Evolutionary conservation across 2,888 invertebrate species (phyloP).

Genomic region (Drosophila testacea): DNA sequence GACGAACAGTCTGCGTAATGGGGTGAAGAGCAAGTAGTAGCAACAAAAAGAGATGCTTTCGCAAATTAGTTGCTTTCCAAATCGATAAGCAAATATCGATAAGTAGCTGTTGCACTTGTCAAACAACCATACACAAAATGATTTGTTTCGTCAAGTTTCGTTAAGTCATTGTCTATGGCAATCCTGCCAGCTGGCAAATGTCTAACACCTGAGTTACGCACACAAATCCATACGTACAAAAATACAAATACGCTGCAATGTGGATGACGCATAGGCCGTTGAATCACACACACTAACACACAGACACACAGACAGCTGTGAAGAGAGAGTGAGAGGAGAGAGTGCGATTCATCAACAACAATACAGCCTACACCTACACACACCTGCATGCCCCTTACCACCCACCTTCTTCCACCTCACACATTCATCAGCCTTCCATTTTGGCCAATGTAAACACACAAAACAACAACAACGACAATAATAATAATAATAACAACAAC

Average conservation of each 20-base stretch:
- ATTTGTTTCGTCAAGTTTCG: constrained; percentile 28
- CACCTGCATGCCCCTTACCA: constrained; percentile 31
- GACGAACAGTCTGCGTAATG: constrained; percentile 26
- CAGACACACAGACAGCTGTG: constrained; percentile 9
- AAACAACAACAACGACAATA: constrained; percentile 22
- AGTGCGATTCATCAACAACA: constrained; percentile 51
- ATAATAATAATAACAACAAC: constrained; percentile 31
- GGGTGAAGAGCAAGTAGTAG: constrained; percentile 38
- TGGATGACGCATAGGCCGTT: constrained; percentile 56
- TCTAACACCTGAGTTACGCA: constrained; percentile 36
- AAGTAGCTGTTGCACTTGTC: constrained; percentile 30
- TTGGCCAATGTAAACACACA: constrained; percentile 61
- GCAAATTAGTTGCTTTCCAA: constrained; percentile 39
- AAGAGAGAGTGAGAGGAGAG: constrained; percentile 13
- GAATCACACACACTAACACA: constrained; percentile 43
- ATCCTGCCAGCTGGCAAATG: constrained; percentile 60
- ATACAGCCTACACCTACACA: constrained; percentile 39
- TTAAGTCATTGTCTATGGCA: constrained; percentile 55
- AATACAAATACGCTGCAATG: constrained; percentile 31
- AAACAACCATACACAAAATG: constrained; percentile 8
- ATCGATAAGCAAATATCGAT: constrained; percentile 34
- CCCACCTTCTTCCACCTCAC: constrained; percentile 9
- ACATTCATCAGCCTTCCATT: constrained; percentile 54
- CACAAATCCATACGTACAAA: constrained; percentile 8
- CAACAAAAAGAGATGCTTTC: constrained; percentile 33